A percentile compares a stretch with the other conserved stretches of the same genome.
phyloP scores from a whole-genome alignment of 1,140 invertebrate species.

The Sarcophaga peregrina region DNA sequence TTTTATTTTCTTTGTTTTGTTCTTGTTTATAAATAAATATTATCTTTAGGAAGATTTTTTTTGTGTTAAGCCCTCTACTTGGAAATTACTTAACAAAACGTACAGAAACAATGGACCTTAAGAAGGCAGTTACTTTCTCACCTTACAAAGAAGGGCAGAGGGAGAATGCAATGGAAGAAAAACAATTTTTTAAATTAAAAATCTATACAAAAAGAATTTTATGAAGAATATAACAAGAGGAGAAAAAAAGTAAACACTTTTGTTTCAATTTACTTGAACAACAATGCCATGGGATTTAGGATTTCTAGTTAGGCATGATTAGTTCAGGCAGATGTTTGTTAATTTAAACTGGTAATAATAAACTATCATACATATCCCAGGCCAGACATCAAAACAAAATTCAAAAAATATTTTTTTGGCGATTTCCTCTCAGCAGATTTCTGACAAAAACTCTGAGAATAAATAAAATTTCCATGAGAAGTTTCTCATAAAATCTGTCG shows the following conservation, averaged over 20 bases:
- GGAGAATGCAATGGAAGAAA: not conserved
- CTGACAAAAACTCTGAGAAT: too few relatives aligned
- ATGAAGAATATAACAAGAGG: not conserved
- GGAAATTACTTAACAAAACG: conserved; percentile 9
- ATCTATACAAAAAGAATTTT: not conserved
- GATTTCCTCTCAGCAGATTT: too few relatives aligned
- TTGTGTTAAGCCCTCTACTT: not conserved
- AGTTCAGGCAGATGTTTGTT: not conserved
- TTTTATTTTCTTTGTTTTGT: not conserved
- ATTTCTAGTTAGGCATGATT: not conserved
- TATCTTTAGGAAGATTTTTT: not conserved
- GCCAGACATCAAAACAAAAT: too few relatives aligned
- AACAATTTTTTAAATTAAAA: conserved; percentile 13
- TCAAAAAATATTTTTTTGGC: too few relatives aligned
- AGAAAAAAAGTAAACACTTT: not conserved
- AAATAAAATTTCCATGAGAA: too few relatives aligned
- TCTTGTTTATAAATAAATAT: not conserved
- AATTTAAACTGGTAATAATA: too few relatives aligned
- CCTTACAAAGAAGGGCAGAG: not conserved
- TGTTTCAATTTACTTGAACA: not conserved
- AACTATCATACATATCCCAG: too few relatives aligned
- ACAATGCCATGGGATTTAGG: not conserved
- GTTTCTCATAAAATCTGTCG: too few relatives aligned
- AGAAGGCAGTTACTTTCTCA: not conserved
- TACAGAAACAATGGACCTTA: not conserved